Conservation (phyloP, 37 sponge, comb jelly and placozoan species). For the Lycopodina hypogea region DNA sequence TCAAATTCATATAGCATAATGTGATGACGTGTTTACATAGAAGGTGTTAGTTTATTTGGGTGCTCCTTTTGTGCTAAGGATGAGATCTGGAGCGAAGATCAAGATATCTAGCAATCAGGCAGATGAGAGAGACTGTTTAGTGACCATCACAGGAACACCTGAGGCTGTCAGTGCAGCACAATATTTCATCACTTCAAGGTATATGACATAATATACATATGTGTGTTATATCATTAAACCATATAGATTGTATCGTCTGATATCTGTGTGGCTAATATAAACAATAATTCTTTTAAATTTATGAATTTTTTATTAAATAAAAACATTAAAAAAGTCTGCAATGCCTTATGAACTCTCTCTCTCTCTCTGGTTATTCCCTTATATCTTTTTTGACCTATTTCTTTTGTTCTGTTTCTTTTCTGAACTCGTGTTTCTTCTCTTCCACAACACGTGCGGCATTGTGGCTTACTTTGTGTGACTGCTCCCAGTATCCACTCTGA, state of each 20-base stretch:
- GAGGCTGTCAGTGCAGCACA: constrained; percentile 87
- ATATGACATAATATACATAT: too few species aligned
- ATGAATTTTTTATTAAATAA: background rate
- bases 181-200: constrained; percentile 93
- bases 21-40: too few species aligned
- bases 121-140: constrained; percentile 64
- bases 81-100: constrained; percentile 86
- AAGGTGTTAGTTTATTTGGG: too few species aligned
- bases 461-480: too few species aligned
- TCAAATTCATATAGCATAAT: too few species aligned
- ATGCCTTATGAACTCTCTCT: background rate
- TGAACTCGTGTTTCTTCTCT: too few species aligned
- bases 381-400: too few species aligned
- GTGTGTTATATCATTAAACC: background rate
- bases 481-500: constrained; percentile 82
- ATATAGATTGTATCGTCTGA: background rate
- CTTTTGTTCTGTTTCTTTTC: too few species aligned
- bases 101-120: constrained; percentile 88
- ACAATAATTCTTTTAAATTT: background rate
- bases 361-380: too few species aligned
- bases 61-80: too few species aligned
- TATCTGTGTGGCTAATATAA: background rate
- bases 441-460: too few species aligned
- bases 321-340: too few species aligned
- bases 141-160: constrained; percentile 89